Percentiles rank a stretch among this genome's conserved stretches.
phyloP scores from a whole-genome alignment of 2,797 vertebrate genomes.

The Peromyscus melanophrys region DNA sequence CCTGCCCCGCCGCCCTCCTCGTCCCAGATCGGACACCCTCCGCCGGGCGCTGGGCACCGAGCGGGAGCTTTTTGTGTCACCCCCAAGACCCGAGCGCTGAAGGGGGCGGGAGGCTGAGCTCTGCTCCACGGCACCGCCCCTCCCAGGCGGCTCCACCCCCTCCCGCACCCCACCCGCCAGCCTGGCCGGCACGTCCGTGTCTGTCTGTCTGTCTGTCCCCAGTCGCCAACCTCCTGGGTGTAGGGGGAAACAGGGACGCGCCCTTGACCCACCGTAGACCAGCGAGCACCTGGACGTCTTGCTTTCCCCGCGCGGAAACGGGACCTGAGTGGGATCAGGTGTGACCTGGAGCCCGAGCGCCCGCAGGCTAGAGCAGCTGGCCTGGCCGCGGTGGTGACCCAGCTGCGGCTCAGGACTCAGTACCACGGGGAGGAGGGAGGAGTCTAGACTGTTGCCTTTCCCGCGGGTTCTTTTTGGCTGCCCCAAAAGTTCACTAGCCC shows the following conservation, averaged over 20 bases:
- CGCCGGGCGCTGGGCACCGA: not conserved
- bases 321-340: constrained; percentile 17
- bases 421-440: not conserved
- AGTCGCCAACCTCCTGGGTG: not conserved
- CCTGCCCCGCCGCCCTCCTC: constrained; percentile 51
- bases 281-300: not conserved
- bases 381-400: not conserved
- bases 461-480: not conserved
- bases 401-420: not conserved
- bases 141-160: constrained; percentile 72
- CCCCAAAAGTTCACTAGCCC: constrained; percentile 57
- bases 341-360: not conserved
- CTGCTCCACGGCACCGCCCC: constrained; percentile 65
- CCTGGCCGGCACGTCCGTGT: accelerated
- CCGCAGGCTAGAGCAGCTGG: not conserved
- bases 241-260: not conserved
- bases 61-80: constrained; percentile 72
- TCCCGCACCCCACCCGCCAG: not conserved
- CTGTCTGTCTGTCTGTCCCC: not conserved
- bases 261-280: not conserved
- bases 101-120: constrained; percentile 61
- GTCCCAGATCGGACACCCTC: constrained; percentile 2
- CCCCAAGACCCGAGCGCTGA: not conserved
- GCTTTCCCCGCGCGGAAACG: not conserved
- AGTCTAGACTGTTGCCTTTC: not conserved